Percentiles rank a stretch among this genome's conserved stretches.
phyloP scores from a whole-genome alignment of 2,797 vertebrate genomes.

The Eulemur mongoz region DNA sequence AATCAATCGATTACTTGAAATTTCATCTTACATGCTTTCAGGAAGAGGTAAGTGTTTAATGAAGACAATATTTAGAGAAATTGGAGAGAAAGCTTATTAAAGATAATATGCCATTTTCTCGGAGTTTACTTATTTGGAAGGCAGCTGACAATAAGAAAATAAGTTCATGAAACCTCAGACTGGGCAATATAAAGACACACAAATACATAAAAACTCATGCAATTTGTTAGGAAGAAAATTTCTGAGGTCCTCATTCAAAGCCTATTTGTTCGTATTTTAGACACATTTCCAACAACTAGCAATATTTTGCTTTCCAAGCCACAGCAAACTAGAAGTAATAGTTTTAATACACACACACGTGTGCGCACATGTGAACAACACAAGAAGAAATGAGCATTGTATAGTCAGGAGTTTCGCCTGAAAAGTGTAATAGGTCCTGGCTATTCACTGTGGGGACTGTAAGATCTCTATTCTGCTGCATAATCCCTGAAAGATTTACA shows the following conservation, averaged over 20 bases:
- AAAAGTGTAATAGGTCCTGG: not conserved
- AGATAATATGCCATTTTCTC: not conserved
- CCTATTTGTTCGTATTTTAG: not conserved
- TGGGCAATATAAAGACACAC: not conserved
- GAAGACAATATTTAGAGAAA: not conserved
- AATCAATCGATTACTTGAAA: constrained; percentile 95
- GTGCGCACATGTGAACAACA: too few species aligned
- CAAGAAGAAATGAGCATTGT: not conserved
- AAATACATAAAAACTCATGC: not conserved
- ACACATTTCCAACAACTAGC: not conserved
- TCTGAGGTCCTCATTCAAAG: not conserved
- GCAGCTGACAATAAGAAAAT: constrained; percentile 23
- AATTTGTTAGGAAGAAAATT: not conserved
- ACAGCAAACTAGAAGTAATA: not conserved
- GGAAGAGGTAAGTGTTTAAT: constrained; percentile 90
- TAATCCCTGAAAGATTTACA: not conserved
- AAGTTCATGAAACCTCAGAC: not conserved
- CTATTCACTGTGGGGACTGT: not conserved
- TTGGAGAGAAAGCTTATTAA: not conserved
- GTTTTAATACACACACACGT: not conserved
- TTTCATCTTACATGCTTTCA: constrained; percentile 92
- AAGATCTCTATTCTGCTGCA: not conserved
- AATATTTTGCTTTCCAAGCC: not conserved
- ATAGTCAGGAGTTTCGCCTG: not conserved
- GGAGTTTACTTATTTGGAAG: constrained; percentile 8